Evolutionary conservation across 2,797 vertebrate genomes (phyloP).

Genomic region (Somateria mollissima): DNA sequence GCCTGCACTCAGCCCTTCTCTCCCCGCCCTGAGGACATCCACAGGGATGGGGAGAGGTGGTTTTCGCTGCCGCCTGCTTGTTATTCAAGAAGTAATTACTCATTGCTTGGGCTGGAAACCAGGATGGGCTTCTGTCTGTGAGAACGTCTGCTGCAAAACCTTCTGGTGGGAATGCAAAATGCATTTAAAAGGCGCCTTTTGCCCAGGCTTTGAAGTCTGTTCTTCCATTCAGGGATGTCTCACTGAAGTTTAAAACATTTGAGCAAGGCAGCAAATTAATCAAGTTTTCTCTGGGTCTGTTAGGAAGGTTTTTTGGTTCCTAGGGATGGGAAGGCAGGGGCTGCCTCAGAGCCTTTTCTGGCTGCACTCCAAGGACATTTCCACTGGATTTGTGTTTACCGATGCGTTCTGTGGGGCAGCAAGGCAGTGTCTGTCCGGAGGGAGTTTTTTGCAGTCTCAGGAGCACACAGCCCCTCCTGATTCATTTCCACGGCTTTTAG

Average conservation of each 20-base stretch:
- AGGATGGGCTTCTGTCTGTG: constrained; percentile 40
- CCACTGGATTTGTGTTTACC: constrained; percentile 33
- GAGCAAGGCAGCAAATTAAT: not conserved
- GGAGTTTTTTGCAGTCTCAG: not conserved
- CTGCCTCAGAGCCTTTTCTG: constrained; percentile 6
- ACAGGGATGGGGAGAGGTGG: not conserved
- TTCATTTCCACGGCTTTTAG: constrained; percentile 31
- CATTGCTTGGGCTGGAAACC: constrained; percentile 32
- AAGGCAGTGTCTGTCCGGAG: not conserved
- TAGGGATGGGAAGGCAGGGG: not conserved
- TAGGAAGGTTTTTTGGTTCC: constrained; percentile 27
- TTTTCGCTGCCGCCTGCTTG: not conserved
- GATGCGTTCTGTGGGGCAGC: constrained; percentile 50
- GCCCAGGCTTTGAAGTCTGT: constrained; percentile 51
- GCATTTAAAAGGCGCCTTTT: constrained; percentile 19
- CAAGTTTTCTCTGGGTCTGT: constrained; percentile 8
- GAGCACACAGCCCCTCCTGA: constrained; percentile 6
- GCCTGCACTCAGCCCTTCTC: rapidly evolving
- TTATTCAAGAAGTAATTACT: constrained; percentile 42
- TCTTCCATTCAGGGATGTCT: not conserved
- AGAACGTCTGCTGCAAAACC: not conserved
- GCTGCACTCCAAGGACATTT: constrained; percentile 41
- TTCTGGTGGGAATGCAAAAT: not conserved
- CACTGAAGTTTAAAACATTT: not conserved
- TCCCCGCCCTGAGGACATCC: not conserved